These are phyloP conservation scores for Vulpes ferrilata DNA, from an alignment of 2,113 vertebrate genomes.

Conservation along the genomic window DNA sequence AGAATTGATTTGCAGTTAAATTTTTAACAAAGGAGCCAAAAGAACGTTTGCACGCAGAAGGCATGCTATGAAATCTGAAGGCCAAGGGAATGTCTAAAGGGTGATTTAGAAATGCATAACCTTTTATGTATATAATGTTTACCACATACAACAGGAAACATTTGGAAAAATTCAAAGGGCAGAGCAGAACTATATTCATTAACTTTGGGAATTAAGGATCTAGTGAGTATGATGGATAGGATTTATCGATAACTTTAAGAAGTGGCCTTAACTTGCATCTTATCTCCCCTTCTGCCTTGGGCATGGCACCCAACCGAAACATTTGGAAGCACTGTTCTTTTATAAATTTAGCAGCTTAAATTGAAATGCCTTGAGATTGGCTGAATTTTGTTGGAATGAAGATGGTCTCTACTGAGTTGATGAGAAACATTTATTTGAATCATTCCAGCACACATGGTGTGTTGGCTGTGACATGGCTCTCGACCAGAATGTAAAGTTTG, in stretches of 20 bases:
- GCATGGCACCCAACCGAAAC: background rate
- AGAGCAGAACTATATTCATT: background rate
- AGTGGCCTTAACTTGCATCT: background rate
- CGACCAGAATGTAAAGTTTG: slow-evolving; percentile 3
- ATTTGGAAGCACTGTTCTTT: background rate
- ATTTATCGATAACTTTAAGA: background rate
- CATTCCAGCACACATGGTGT: slow-evolving; percentile 62
- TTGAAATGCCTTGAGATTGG: slow-evolving; percentile 19
- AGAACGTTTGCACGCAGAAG: background rate
- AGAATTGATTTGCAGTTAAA: background rate
- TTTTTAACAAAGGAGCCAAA: background rate
- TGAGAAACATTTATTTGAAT: slow-evolving; percentile 68
- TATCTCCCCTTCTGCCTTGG: background rate
- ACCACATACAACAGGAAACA: background rate
- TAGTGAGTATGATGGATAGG: background rate
- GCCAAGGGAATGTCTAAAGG: background rate
- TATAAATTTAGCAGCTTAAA: slow-evolving; percentile 22
- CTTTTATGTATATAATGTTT: background rate
- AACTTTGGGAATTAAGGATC: background rate
- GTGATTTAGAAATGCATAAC: background rate
- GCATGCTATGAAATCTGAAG: background rate
- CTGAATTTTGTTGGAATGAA: slow-evolving; percentile 53
- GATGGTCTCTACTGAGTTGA: slow-evolving; percentile 14
- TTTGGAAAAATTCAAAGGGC: background rate
- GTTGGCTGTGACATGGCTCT: slow-evolving; percentile 34